phyloP scores from a whole-genome alignment of 2,888 invertebrate species.

The Sclerodermus sp. region DNA sequence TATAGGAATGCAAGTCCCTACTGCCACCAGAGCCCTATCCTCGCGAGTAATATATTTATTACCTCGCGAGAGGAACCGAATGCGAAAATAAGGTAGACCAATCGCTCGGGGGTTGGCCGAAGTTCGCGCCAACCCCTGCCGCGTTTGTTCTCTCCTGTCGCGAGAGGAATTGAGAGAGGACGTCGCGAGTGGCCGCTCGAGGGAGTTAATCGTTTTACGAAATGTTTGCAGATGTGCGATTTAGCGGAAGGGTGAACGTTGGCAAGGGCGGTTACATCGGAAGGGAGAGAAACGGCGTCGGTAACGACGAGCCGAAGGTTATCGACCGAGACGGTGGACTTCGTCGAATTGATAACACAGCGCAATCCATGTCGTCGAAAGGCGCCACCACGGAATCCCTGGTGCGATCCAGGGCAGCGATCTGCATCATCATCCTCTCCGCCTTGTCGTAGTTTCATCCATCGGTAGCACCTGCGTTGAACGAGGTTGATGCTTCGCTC shows the following conservation, averaged over 20 bases:
- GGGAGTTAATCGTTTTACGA: not conserved
- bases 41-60: not conserved
- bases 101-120: too few relatives aligned
- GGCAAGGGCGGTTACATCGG: slow-evolving; percentile 22
- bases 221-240: not conserved
- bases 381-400: slow-evolving; percentile 26
- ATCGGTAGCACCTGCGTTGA: slow-evolving; percentile 1
- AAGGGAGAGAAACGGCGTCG: slow-evolving; percentile 14
- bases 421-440: slow-evolving; percentile 31
- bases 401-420: slow-evolving; percentile 18
- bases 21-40: too few relatives aligned
- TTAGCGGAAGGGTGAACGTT: not conserved
- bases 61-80: too few relatives aligned
- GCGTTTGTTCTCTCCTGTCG: too few relatives aligned
- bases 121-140: too few relatives aligned
- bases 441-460: slow-evolving; percentile 33
- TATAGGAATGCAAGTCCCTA: too few relatives aligned
- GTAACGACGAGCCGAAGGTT: slow-evolving; percentile 24
- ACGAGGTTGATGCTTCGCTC: too few relatives aligned
- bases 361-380: slow-evolving; percentile 49
- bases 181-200: not conserved
- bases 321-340: slow-evolving; percentile 28
- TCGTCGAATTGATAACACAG: slow-evolving; percentile 43
- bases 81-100: too few relatives aligned
- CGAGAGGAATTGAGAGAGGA: not conserved